phyloP scores from a whole-genome alignment of 2,888 invertebrate genomes.

The Spilosoma lubricipeda region DNA sequence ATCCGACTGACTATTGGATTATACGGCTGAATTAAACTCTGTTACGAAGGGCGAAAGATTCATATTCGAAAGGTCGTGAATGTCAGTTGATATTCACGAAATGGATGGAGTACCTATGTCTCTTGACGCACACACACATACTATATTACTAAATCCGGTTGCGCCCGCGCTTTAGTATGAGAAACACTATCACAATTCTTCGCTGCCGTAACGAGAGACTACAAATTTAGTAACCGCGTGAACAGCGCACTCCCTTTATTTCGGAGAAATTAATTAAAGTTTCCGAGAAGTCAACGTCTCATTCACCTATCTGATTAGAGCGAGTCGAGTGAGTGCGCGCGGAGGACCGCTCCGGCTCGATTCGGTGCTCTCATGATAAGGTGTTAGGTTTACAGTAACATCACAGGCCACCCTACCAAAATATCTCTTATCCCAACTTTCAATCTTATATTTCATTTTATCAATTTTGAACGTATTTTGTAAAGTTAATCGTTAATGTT shows the following conservation, averaged over 20 bases:
- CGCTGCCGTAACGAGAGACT: slow-evolving; percentile 66
- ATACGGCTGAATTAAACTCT: slow-evolving; percentile 53
- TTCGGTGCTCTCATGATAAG: slow-evolving; percentile 49
- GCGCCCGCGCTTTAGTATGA: slow-evolving; percentile 58
- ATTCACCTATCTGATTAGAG: slow-evolving; percentile 74
- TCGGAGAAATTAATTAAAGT: slow-evolving; percentile 80
- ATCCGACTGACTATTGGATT: slow-evolving; percentile 45
- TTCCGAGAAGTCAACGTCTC: slow-evolving; percentile 73
- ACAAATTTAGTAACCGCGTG: slow-evolving; percentile 69
- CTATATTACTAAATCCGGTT: slow-evolving; percentile 63
- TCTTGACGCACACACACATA: slow-evolving; percentile 58
- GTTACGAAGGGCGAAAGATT: slow-evolving; percentile 49
- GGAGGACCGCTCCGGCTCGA: slow-evolving; percentile 41
- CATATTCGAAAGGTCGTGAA: slow-evolving; percentile 47
- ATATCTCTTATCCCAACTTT: slow-evolving; percentile 10
- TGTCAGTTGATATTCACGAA: slow-evolving; percentile 50
- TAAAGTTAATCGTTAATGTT: neutral
- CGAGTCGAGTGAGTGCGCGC: slow-evolving; percentile 43
- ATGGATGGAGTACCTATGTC: slow-evolving; percentile 56
- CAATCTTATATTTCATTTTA: neutral
- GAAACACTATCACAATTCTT: slow-evolving; percentile 68
- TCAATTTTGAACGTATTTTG: neutral
- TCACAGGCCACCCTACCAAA: slow-evolving; percentile 3
- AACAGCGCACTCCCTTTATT: slow-evolving; percentile 64
- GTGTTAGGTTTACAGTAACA: slow-evolving; percentile 57